Conservation (phyloP, 1,140 invertebrate species). For the Drosophila orena region DNA sequence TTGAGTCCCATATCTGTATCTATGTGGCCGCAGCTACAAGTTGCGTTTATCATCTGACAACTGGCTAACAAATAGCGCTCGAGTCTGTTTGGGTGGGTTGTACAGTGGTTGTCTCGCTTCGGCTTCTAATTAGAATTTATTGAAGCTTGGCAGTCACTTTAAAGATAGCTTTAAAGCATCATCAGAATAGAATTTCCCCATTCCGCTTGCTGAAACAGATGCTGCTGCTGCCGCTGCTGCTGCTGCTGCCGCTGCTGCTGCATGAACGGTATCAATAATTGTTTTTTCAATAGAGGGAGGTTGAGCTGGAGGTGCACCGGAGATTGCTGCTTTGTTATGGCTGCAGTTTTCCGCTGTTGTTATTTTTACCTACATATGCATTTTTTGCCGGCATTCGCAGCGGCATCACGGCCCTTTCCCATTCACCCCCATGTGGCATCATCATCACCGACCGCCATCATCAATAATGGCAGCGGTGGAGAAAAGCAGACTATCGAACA, state of each 20-base stretch:
- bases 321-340: constrained; percentile 54
- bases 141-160: constrained; percentile 40
- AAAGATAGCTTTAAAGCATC: constrained; percentile 30
- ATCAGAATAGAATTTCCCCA: background rate
- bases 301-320: background rate
- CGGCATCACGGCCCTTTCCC: background rate
- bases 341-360: constrained; percentile 64
- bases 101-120: constrained; percentile 55
- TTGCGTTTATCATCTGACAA: constrained; percentile 79
- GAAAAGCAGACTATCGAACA: constrained; percentile 40
- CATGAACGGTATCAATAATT: constrained; percentile 37
- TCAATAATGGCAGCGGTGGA: constrained; percentile 11
- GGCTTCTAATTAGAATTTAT: constrained; percentile 76
- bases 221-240: constrained; percentile 9
- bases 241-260: constrained; percentile 10
- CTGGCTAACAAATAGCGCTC: constrained; percentile 61
- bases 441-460: constrained; percentile 18
- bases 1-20: constrained; percentile 39
- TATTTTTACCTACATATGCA: constrained; percentile 77
- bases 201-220: constrained; percentile 2
- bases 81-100: background rate
- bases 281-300: constrained; percentile 36
- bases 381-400: constrained; percentile 54
- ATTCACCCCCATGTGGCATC: constrained; percentile 16
- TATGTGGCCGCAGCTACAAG: constrained; percentile 69